These are phyloP conservation scores for Drosophila tripunctata DNA, from an alignment of 2,888 invertebrate species.

Conservation along the genomic window DNA sequence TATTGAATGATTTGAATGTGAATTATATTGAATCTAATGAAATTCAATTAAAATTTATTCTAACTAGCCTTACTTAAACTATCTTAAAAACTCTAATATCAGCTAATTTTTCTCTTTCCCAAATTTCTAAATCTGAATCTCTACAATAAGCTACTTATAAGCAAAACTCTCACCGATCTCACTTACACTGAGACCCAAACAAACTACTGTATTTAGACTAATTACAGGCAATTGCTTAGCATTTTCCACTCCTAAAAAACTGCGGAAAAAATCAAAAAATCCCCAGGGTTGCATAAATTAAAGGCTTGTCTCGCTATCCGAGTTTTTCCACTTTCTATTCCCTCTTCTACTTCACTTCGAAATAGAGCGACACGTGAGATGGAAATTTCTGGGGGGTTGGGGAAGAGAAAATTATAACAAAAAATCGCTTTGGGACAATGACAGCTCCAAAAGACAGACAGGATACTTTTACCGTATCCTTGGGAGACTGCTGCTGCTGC, in stretches of 20 bases:
- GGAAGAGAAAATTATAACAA: conserved; percentile 57
- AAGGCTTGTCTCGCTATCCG: conserved; percentile 66
- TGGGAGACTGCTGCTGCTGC: conserved; percentile 51
- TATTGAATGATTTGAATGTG: too few relatives aligned
- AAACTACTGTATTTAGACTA: conserved; percentile 29
- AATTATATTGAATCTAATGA: too few relatives aligned
- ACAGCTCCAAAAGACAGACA: conserved; percentile 65
- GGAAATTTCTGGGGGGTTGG: conserved; percentile 18
- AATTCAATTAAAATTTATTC: too few relatives aligned
- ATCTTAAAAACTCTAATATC: too few relatives aligned
- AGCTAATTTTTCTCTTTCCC: neutral
- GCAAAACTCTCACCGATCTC: conserved; percentile 43
- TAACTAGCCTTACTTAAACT: too few relatives aligned
- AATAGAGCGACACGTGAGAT: conserved; percentile 42
- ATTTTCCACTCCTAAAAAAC: conserved; percentile 30
- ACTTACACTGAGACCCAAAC: conserved; percentile 26
- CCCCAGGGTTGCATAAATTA: conserved; percentile 83
- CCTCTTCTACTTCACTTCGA: conserved; percentile 1
- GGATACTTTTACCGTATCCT: conserved; percentile 71
- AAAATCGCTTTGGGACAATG: conserved; percentile 76
- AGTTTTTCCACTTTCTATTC: conserved; percentile 2
- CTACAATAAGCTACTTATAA: neutral
- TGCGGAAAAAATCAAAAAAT: conserved; percentile 70
- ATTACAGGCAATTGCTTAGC: conserved; percentile 54
- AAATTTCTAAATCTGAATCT: neutral